Evolutionary conservation across 1,140 invertebrate species (phyloP), one percentile per base, ranked within the genome.

Genomic region (Pseudomyrmex pallidus): DNA sequence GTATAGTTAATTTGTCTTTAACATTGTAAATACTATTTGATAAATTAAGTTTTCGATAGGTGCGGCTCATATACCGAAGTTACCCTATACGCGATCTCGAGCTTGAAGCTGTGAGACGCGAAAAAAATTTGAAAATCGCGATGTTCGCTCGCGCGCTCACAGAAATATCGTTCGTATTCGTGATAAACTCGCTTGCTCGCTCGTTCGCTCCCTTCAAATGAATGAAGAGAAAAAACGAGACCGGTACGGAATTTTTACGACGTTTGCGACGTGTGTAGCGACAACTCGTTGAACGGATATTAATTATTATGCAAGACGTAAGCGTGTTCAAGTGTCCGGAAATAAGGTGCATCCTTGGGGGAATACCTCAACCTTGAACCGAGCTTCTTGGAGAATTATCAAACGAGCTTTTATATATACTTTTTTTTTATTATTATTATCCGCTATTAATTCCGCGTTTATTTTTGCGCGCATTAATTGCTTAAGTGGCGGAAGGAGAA

Each of bases 301-400:
- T 64, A 82, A 82, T 82, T 82, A 64, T 74, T 74, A 74, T 83
- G 50, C 59, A 10, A 67, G 22, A 15, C 50, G 5, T 52, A 22
- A n/a, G 35, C 7, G 17, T 72, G 68, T 56, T 52, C 44, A 61
- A 17, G 13, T 67, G n/a, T 17, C 52, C 54, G n/a, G 25, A 50
- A 83, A 57, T 35, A 44, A 44, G 15, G 5, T n/a, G 17, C 46
- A 52, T 68, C 66, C 50, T 35, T 35, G 35, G 20, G 13, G n/a
- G 9, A 48, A 67, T 52, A 20, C 12, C 35, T 35, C 35, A 35
- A 8, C 20, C 20, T 52, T 17, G 15, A 74, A 35, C 35, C 35
- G 35, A 35, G 35, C 35, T 35, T 5, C 50, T 73, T 17, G 0
- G 67, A 52, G 9, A 73, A 62, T 2, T 35, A 61, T 80, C 59